Evolutionary conservation across 2,888 invertebrate genomes (phyloP), one percentile per base, ranked within the genome.

Genomic region (Drosophila subsilvestris): DNA sequence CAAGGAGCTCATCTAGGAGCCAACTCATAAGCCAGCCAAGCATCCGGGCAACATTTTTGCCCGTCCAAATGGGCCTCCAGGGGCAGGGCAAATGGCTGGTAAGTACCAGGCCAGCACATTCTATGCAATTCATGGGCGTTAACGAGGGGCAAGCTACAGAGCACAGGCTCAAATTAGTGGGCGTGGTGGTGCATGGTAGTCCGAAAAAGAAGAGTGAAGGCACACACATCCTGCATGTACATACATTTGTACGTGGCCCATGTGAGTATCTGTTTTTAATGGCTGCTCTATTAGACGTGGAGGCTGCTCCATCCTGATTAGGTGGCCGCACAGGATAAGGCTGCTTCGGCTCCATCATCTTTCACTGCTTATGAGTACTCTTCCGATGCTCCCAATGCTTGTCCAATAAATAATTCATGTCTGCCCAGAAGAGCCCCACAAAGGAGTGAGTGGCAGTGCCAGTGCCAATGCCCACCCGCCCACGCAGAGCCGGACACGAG

Each of bases 361-460:
- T n/a, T 18, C 54, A 57, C 63, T 59, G 78, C 85, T 71, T 84
- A 78, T 87, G 79, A 87, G 81, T 79, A 82, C 85, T 85, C 67
- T 68, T 65, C 56, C 59, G 42, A 42, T 49, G 67, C 55, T 72
- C 49, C 55, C 44, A 48, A 58, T 68, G 57, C 37, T 54, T 73
- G 79, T 58, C 73, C 88, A 88, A 84, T 84, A 84, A 84, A 84
- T 84, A 84, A 88, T 84, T 84, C 83, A 88, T 84, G 82, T 75
- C 83, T 80, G 80, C 67, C 55, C 76, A 76, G 79, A 85, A 82
- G 79, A 72, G 79, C 83, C 80, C 45, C 61, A 78, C 86, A 70
- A 62, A 50, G 47, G 37, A 37, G 37, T 14, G 37, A 1, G 12
- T 32, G 12, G 1, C 32, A 22, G 22, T 22, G 3, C 22, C 22